Conservation (phyloP, 2,888 invertebrate species). For the Norana najaformis region DNA sequence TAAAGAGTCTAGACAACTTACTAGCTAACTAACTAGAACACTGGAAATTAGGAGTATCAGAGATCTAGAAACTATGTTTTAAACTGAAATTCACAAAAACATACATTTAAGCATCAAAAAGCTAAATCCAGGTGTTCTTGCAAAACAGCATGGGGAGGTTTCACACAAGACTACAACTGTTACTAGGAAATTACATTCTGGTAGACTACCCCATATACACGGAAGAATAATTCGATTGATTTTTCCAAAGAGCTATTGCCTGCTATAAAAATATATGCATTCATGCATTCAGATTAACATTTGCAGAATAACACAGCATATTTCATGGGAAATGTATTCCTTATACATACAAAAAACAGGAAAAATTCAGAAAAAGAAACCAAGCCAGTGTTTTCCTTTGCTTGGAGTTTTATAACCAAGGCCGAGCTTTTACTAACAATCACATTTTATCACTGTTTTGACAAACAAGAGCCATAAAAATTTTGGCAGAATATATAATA, state of each 20-base stretch:
- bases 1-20: no score
- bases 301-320: background rate
- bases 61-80: background rate
- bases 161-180: background rate
- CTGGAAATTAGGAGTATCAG: background rate
- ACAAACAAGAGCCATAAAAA: background rate
- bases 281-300: background rate
- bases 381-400: background rate
- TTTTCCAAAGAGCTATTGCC: background rate
- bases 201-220: background rate
- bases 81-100: no score
- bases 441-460: background rate
- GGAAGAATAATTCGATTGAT: background rate
- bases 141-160: background rate
- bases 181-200: background rate
- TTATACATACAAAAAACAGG: background rate
- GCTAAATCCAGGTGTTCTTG: background rate
- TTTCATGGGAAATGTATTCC: no score
- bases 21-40: no score
- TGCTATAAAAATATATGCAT: background rate
- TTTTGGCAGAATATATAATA: background rate
- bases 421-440: background rate
- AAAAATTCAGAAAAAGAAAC: conserved; percentile 13
- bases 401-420: background rate
- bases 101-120: no score